These are phyloP conservation scores for Alviniconcha strummeri DNA, from an alignment of 2,888 invertebrate genomes.

Conservation along the genomic window DNA sequence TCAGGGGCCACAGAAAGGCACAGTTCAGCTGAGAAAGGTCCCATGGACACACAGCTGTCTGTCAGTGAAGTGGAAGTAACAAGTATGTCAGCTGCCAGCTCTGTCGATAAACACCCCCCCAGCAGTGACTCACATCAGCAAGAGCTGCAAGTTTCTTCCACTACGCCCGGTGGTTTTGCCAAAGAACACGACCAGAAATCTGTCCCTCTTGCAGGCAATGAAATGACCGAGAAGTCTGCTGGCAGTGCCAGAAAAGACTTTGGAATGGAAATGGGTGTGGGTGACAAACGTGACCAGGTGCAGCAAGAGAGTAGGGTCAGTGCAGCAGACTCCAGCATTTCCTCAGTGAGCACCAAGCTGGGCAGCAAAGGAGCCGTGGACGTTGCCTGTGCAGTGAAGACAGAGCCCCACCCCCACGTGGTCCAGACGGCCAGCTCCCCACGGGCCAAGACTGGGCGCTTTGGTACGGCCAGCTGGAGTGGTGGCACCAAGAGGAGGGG, in stretches of 20 bases:
- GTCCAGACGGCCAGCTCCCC: conserved; percentile 13
- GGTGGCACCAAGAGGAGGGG: conserved; percentile 19
- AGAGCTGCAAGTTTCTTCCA: conserved; percentile 12
- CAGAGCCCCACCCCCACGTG: conserved; percentile 2
- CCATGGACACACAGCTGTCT: neutral
- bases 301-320: neutral
- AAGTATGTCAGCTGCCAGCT: neutral
- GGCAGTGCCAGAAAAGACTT: neutral
- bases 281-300: neutral
- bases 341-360: neutral
- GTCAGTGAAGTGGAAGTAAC: neutral
- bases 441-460: conserved; percentile 14
- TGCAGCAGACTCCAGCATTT: conserved; percentile 6
- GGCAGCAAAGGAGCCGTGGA: neutral
- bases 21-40: neutral
- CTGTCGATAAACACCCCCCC: neutral
- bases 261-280: neutral
- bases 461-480: conserved; percentile 25
- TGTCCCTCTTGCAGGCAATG: neutral
- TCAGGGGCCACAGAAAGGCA: neutral
- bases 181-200: neutral
- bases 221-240: neutral
- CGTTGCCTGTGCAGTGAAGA: conserved; percentile 12
- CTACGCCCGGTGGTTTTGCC: neutral
- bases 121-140: neutral